phyloP scores from a whole-genome alignment of 1,140 invertebrate genomes.

The Orussus abietinus region DNA sequence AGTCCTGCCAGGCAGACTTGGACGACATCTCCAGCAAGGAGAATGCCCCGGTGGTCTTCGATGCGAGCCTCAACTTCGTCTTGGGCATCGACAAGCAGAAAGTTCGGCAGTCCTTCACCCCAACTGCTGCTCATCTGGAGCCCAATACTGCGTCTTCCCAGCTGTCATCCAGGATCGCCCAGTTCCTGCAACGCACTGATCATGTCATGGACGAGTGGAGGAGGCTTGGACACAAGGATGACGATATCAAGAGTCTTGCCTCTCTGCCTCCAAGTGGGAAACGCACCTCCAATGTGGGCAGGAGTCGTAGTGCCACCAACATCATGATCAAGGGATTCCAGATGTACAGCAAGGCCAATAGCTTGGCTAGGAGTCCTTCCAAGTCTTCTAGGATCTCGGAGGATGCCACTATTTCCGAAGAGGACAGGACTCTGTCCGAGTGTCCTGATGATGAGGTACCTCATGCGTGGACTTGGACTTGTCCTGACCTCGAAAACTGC shows the following conservation, averaged over 20 bases:
- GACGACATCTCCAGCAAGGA: conserved; percentile 61
- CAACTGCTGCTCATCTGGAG: conserved; percentile 69
- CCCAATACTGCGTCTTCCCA: conserved; percentile 70
- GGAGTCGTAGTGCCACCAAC: conserved; percentile 71
- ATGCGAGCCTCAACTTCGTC: conserved; percentile 75
- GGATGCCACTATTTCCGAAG: conserved; percentile 57
- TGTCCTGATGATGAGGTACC: conserved; percentile 57
- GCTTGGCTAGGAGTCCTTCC: conserved; percentile 45
- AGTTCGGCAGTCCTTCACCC: conserved; percentile 63
- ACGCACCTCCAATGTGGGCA: conserved; percentile 52
- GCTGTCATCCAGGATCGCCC: conserved; percentile 70
- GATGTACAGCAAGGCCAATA: conserved; percentile 60
- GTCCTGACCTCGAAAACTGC: too few species aligned
- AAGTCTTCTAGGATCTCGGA: conserved; percentile 43
- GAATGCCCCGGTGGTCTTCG: conserved; percentile 72
- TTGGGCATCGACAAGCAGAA: conserved; percentile 67
- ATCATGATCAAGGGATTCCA: conserved; percentile 77
- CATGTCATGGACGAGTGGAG: conserved; percentile 83
- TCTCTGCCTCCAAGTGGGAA: conserved; percentile 21
- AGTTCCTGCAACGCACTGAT: conserved; percentile 76
- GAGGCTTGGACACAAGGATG: conserved; percentile 59
- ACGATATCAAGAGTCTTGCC: conserved; percentile 37
- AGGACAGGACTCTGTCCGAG: conserved; percentile 61
- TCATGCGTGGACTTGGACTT: too few species aligned
- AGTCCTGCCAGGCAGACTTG: conserved; percentile 49